Evolutionary conservation across 2,888 invertebrate species (phyloP).

Genomic region (Athrips mouffetella): DNA sequence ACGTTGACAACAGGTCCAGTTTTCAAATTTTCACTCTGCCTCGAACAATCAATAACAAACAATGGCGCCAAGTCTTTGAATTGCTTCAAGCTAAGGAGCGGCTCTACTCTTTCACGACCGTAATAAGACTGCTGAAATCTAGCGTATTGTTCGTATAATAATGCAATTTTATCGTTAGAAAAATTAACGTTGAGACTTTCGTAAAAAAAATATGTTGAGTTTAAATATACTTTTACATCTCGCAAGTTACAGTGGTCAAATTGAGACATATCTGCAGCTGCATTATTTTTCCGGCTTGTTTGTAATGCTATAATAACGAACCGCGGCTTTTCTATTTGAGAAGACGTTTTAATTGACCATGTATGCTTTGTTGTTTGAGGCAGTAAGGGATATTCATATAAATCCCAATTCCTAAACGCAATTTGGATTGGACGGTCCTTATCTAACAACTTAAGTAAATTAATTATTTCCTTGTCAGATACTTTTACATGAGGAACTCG

Average conservation of each 20-base stretch:
- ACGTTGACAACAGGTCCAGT: no score
- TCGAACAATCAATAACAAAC: not conserved
- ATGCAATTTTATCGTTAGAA: conserved; percentile 21
- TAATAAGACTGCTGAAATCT: no score
- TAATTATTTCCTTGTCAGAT: conserved; percentile 20
- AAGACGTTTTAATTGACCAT: conserved; percentile 39
- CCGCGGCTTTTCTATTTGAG: conserved; percentile 47
- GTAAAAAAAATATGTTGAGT: conserved; percentile 43
- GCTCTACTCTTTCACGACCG: no score
- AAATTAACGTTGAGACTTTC: conserved; percentile 38
- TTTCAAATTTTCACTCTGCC: conserved; percentile 20
- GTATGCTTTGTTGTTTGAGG: conserved; percentile 35
- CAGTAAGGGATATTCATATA: conserved; percentile 43
- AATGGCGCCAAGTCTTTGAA: conserved; percentile 20
- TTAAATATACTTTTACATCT: no score
- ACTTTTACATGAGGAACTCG: conserved; percentile 22
- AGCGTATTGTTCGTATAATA: no score
- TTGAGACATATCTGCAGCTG: conserved; percentile 25
- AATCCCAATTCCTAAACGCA: conserved; percentile 44
- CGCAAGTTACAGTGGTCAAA: no score
- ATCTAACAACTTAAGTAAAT: conserved; percentile 24
- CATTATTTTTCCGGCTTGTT: conserved; percentile 38
- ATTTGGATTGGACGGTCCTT: conserved; percentile 35
- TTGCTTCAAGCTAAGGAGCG: conserved; percentile 14
- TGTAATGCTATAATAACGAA: conserved; percentile 33